Evolutionary conservation across 2,888 invertebrate species (phyloP).

Genomic region (Drosophila robusta): DNA sequence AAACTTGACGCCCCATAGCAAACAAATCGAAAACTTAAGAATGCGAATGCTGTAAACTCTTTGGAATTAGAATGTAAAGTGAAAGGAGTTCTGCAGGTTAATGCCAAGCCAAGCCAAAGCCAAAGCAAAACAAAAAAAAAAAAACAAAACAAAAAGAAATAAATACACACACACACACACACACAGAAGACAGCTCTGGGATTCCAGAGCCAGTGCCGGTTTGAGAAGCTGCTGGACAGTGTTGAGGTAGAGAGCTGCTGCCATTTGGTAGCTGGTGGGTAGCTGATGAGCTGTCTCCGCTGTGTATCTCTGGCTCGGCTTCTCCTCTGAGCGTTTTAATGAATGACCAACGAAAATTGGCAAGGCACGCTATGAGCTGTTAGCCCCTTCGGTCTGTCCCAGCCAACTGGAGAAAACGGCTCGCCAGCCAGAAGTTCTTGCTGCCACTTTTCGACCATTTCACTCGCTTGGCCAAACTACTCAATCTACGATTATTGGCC

Average conservation of each 20-base stretch:
- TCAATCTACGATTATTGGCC: too few relatives aligned
- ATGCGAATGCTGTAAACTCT: conserved; percentile 72
- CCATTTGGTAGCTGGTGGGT: neutral
- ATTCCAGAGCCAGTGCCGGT: conserved; percentile 28
- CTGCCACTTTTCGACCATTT: too few relatives aligned
- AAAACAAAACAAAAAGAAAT: neutral
- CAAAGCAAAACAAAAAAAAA: conserved; percentile 1
- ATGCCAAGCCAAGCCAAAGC: conserved; percentile 47
- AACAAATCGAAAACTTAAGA: conserved; percentile 54
- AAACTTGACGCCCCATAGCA: conserved; percentile 47
- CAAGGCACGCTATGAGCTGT: conserved; percentile 42
- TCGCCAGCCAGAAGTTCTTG: neutral
- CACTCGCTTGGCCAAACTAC: too few relatives aligned
- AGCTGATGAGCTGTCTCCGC: conserved; percentile 4
- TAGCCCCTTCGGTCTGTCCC: neutral
- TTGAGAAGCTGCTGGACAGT: conserved; percentile 9
- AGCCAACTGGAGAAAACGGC: conserved; percentile 6
- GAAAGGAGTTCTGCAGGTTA: conserved; percentile 80
- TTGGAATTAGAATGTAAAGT: conserved; percentile 80
- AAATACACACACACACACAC: neutral
- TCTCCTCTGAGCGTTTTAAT: conserved; percentile 36
- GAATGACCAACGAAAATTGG: conserved; percentile 68
- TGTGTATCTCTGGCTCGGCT: conserved; percentile 2
- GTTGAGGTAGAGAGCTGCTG: conserved; percentile 2
- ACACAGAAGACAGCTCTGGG: conserved; percentile 10